Evolutionary conservation across 2,797 vertebrate genomes (phyloP), one percentile per base, ranked within the genome.

Genomic region (Gymnocypris eckloni): DNA sequence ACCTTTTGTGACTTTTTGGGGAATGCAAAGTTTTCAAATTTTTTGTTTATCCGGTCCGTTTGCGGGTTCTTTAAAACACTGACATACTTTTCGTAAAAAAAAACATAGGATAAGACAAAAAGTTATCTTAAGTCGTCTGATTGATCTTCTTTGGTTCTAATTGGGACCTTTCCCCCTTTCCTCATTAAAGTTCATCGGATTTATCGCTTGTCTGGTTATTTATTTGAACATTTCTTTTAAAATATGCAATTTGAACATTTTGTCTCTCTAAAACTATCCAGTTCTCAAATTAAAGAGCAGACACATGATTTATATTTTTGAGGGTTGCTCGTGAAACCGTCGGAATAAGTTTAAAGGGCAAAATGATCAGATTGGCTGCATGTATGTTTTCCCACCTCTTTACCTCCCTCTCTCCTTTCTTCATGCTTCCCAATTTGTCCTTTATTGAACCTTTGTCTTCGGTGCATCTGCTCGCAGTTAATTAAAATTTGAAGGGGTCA

Each of bases 401-500:
- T 89, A 83, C 70, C 81, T 85, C 82, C 50, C 85, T 81, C 78
- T 84, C 72, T 79, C 59, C 61, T 88, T 88, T 91, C 56, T 87
- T 85, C 87, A 59, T 85, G 72, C 83, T 72, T 86, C 52, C 6
- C 50, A 15, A 82, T 71, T 79, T 88, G 86, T 91, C 91, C 78
- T 78, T 89, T 72, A 89, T 72, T 82, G 85, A 84, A 91, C 89
- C 79, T 45, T 90, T 87, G 87, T 87, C 89, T 86, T 90, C 83
- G 59, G 77, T 85, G 89, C 88, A 89, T 89, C 89, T 92, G 92
- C 87, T 89, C 85, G 79, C 81, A 91, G 89, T 89, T 90, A 89
- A 92, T 91, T 92, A 92, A 90, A 89, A 90, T 90, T 75, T 88
- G 90, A 92, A 90, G 88, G 90, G 90, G 90, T 93, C 91, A 86